Evolutionary conservation across 2,888 invertebrate species (phyloP).

Genomic region (Erynnis tages): DNA sequence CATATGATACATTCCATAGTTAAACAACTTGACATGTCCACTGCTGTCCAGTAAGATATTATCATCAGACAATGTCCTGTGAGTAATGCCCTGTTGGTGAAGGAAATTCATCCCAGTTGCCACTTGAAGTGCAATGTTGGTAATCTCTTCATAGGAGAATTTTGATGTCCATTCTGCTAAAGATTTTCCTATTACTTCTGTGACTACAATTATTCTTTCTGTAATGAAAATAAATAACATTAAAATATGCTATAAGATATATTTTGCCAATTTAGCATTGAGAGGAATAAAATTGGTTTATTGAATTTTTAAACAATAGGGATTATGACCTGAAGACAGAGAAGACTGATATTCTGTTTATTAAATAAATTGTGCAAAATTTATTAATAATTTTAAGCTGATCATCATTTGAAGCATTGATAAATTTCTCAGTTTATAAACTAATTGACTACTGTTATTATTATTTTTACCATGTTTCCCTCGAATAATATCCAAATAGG

Average conservation of each 20-base stretch:
- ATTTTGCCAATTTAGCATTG: too few relatives aligned
- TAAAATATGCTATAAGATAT: not conserved
- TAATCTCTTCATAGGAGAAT: slow-evolving; percentile 72
- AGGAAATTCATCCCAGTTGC: slow-evolving; percentile 87
- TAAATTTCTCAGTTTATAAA: too few relatives aligned
- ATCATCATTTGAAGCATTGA: too few relatives aligned
- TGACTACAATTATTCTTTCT: slow-evolving; percentile 92
- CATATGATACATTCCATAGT: slow-evolving; percentile 97
- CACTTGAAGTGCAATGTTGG: slow-evolving; percentile 87
- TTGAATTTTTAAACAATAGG: too few relatives aligned
- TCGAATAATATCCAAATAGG: slow-evolving; percentile 94
- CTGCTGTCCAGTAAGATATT: slow-evolving; percentile 89
- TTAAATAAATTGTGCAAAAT: too few relatives aligned
- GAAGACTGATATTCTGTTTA: too few relatives aligned
- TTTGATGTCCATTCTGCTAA: slow-evolving; percentile 78
- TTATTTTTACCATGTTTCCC: slow-evolving; percentile 94
- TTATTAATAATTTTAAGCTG: too few relatives aligned
- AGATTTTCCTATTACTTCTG: slow-evolving; percentile 88
- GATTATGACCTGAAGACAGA: too few relatives aligned
- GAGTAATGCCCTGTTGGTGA: slow-evolving; percentile 87
- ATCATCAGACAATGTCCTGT: slow-evolving; percentile 90
- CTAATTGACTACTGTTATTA: too few relatives aligned
- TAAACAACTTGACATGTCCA: slow-evolving; percentile 91
- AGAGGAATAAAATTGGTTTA: too few relatives aligned
- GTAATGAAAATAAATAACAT: slow-evolving; percentile 41